Conservation (phyloP, 2,113 vertebrate genomes). For the Pseudorasbora parva region DNA sequence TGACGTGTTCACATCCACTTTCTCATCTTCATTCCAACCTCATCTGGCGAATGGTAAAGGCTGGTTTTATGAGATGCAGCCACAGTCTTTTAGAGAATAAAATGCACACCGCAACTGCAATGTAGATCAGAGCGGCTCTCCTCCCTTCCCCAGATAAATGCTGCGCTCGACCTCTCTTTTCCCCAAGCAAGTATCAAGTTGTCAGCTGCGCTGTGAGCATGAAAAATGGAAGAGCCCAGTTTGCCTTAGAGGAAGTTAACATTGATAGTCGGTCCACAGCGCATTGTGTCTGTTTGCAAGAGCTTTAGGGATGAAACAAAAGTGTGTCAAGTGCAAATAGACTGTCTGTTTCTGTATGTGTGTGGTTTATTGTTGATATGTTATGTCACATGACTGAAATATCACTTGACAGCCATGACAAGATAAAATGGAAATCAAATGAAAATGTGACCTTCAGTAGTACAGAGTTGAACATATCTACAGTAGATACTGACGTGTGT, state of each 20-base stretch:
- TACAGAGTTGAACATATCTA: neutral
- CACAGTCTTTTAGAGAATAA: conserved; percentile 27
- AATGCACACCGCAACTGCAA: conserved; percentile 31
- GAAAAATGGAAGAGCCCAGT: conserved; percentile 42
- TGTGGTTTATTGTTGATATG: neutral
- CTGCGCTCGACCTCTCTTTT: conserved; percentile 36
- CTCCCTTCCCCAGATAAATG: neutral
- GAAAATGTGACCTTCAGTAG: neutral
- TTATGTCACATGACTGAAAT: conserved; percentile 5
- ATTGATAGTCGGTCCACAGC: neutral
- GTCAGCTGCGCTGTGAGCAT: conserved; percentile 37
- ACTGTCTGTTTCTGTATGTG: neutral
- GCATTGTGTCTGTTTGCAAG: neutral
- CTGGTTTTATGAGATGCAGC: conserved; percentile 35
- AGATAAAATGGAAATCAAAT: conserved; percentile 1
- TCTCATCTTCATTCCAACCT: neutral
- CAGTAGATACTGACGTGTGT: too few relatives aligned
- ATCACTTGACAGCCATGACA: neutral
- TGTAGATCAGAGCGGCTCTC: conserved; percentile 32
- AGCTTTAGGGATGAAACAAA: conserved; percentile 15
- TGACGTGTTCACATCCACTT: neutral
- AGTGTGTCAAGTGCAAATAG: conserved; percentile 11
- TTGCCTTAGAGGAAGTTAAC: conserved; percentile 35
- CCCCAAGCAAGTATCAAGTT: conserved; percentile 51
- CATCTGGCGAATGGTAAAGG: neutral